Evolutionary conservation across 2,113 vertebrate species (phyloP), one percentile per base, ranked within the genome.

Genomic region (Rhinoptilus africanus): DNA sequence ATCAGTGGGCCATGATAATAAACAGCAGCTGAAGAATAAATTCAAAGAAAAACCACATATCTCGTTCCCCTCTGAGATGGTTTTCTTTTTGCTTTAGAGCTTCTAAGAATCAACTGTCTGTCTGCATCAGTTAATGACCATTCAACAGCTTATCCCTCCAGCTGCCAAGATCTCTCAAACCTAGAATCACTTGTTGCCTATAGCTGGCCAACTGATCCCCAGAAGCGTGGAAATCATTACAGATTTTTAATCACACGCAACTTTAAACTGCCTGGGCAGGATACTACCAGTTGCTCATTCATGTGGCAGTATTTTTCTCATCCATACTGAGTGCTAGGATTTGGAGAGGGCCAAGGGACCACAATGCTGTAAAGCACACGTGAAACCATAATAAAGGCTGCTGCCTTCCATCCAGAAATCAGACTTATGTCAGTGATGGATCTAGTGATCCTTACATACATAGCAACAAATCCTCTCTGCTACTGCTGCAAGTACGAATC

Each of bases 131-230:
- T 87, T 89, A 96, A 94, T 90, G 82, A 96, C 24, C 6, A 18
- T 85, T 94, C 76, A 87, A 54, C 48, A 84, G 51, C 53, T 96
- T 96, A 92, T 78, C 45, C 80, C n/a, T 92, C 45, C 67, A 83
- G 83, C 69, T 97, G 90, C 53, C 51, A 94, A 74, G 41, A 37
- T 43, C 26, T 59, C 41, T 93, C 77, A 96, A 77, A 89, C 53
- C 26, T 80, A 66, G 72, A 90, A 82, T 75, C 22, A 24, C 8
- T 79, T 93, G 76, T 81, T 72, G 64, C 15, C 37, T 53, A 12
- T 64, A 68, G 39, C 78, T 91, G 60, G 47, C 75, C 51, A 92
- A 57, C 28, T 15, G 45, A 84, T 92, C 30, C 35, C 37, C 63
- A 91, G 35, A 91, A 87, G 22, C 3, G 16, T 83, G 24, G 41